These are phyloP conservation scores for Dendroctonus valens DNA, from an alignment of 1,140 invertebrate genomes.

Conservation along the genomic window DNA sequence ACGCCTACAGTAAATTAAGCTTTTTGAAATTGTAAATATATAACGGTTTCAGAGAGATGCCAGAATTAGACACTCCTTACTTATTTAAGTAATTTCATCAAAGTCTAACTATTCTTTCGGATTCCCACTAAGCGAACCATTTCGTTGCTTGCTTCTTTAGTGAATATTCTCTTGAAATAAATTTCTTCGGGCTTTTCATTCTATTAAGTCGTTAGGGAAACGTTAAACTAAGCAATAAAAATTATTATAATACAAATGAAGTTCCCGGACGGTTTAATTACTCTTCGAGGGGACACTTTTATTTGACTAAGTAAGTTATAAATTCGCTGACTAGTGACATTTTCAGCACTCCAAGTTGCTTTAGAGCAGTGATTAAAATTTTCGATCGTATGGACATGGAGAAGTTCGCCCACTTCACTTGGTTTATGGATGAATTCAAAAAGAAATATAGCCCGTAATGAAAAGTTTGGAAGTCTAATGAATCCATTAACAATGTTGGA, in stretches of 20 bases:
- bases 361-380: constrained; percentile 18
- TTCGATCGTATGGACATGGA: constrained; percentile 9
- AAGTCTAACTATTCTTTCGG: constrained; percentile 8
- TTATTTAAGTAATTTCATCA: not conserved
- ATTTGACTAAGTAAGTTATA: constrained; percentile 22
- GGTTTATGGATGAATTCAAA: not conserved
- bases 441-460: too few relatives aligned
- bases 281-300: constrained; percentile 15
- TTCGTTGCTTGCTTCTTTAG: constrained; percentile 5
- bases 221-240: constrained; percentile 24
- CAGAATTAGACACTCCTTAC: too few relatives aligned
- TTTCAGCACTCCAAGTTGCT: constrained; percentile 11
- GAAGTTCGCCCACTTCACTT: constrained; percentile 1
- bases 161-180: constrained; percentile 21
- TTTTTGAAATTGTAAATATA: too few relatives aligned
- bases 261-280: constrained; percentile 21
- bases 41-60: too few relatives aligned
- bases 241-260: constrained; percentile 29
- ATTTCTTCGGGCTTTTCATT: constrained; percentile 15
- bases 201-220: constrained; percentile 21
- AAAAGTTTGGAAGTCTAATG: too few relatives aligned
- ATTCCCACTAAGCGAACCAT: constrained; percentile 16
- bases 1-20: too few relatives aligned
- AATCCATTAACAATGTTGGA: too few relatives aligned
- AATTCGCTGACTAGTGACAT: constrained; percentile 12